Evolutionary conservation across 2,888 invertebrate genomes (phyloP).

Genomic region (Neuroscelio doddi): DNA sequence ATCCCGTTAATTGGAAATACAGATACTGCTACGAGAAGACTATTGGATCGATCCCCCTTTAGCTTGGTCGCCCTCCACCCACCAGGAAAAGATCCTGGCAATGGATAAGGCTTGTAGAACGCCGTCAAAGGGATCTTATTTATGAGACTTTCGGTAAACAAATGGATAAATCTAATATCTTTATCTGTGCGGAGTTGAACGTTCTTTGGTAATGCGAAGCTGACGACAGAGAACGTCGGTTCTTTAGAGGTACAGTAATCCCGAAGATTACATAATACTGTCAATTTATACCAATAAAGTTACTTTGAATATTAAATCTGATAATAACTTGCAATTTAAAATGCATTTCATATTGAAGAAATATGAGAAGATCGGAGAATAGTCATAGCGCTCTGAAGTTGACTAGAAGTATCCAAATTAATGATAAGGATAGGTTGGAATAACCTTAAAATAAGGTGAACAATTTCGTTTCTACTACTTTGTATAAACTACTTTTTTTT

Average conservation of each 20-base stretch:
- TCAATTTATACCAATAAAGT: conserved; percentile 25
- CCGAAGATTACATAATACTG: conserved; percentile 30
- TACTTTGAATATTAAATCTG: too few species aligned
- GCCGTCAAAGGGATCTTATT: conserved; percentile 71
- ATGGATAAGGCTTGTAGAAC: conserved; percentile 63
- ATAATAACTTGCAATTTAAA: too few species aligned
- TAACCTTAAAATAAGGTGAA: too few species aligned
- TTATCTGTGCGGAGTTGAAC: conserved; percentile 38
- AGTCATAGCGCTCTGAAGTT: too few species aligned
- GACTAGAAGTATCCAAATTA: too few species aligned
- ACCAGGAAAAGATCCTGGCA: conserved; percentile 57
- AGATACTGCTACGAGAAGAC: conserved; percentile 59
- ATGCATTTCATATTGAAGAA: too few species aligned
- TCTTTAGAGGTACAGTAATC: conserved; percentile 35
- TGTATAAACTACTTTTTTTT: too few species aligned
- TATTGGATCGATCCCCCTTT: conserved; percentile 62
- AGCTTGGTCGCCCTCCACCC: conserved; percentile 47
- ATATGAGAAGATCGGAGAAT: too few species aligned
- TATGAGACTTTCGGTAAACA: conserved; percentile 71
- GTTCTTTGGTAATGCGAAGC: conserved; percentile 38
- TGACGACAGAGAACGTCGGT: conserved; percentile 17
- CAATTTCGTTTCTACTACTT: too few species aligned
- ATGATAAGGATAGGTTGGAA: too few species aligned
- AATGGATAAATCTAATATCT: conserved; percentile 71
- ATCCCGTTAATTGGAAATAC: conserved; percentile 68